Percentiles rank a stretch among this genome's conserved stretches.
Conservation (phyloP, 2,113 vertebrate genomes). For the Naja naja region DNA sequence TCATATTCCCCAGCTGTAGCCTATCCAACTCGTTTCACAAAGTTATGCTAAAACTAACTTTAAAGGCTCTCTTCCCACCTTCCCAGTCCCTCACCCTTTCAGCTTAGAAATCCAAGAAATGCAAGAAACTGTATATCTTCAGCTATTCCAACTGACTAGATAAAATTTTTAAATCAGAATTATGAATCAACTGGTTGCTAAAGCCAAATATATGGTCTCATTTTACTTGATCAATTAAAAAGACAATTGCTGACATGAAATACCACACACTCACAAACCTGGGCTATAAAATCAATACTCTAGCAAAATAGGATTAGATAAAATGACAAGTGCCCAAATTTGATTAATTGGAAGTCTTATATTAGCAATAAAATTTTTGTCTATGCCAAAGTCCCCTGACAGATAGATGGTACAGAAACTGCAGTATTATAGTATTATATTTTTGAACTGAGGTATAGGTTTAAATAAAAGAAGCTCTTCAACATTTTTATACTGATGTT, state of each 20-base stretch:
- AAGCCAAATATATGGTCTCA: neutral
- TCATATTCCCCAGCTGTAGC: too few species aligned
- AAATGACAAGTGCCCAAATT: conserved; percentile 18
- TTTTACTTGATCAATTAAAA: conserved; percentile 27
- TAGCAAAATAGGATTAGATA: conserved; percentile 7
- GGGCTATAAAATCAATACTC: conserved; percentile 13
- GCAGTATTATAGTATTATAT: neutral
- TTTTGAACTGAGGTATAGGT: conserved; percentile 1
- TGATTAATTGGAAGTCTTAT: conserved; percentile 26
- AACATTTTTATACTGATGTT: conserved; percentile 8
- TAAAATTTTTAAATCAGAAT: conserved; percentile 14
- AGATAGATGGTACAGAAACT: neutral
- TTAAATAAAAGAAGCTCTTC: conserved; percentile 11
- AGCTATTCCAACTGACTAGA: neutral
- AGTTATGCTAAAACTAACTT: neutral
- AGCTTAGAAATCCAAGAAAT: neutral
- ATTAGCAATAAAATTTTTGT: neutral
- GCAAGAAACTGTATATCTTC: neutral
- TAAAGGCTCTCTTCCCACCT: neutral
- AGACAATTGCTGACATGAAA: neutral
- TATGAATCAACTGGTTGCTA: neutral
- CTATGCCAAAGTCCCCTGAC: neutral
- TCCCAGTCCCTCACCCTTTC: neutral
- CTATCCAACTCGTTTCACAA: too few species aligned
- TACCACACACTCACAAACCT: conserved; percentile 1